Evolutionary conservation across 2,113 vertebrate species (phyloP).

Genomic region (Eurystomus gularis): DNA sequence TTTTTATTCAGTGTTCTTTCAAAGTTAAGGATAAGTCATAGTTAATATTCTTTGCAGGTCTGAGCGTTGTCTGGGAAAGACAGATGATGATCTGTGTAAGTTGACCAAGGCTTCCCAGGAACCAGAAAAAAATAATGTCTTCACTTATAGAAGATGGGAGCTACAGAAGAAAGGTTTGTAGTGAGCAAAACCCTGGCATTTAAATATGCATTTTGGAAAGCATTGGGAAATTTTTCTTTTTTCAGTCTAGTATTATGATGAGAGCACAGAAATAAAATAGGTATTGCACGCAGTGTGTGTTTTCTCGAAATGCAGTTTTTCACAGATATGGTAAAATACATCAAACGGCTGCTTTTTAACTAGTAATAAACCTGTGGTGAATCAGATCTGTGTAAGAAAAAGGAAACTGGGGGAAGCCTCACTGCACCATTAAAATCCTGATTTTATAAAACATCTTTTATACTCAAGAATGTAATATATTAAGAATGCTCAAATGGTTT

Average conservation of each 20-base stretch:
- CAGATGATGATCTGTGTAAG: slow-evolving; percentile 25
- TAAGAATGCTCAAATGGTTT: neutral
- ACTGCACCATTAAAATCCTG: neutral
- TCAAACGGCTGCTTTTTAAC: neutral
- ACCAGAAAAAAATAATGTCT: slow-evolving; percentile 11
- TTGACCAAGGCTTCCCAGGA: slow-evolving; percentile 16
- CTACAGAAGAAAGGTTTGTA: slow-evolving; percentile 75
- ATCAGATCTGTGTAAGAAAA: neutral
- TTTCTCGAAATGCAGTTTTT: neutral
- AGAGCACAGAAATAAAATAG: neutral
- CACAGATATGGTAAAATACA: neutral
- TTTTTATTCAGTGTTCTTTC: slow-evolving; percentile 2
- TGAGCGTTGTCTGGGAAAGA: neutral
- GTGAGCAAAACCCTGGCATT: neutral
- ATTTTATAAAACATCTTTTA: neutral
- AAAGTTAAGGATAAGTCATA: slow-evolving; percentile 9
- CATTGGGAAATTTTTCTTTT: neutral
- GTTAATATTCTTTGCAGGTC: slow-evolving; percentile 62
- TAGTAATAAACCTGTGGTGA: neutral
- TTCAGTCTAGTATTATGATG: neutral
- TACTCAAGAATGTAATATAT: neutral
- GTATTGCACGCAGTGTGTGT: neutral
- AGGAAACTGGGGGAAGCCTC: neutral
- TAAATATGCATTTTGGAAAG: neutral
- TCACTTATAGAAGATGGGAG: slow-evolving; percentile 19